Evolutionary conservation across 2,113 vertebrate species (phyloP).

Genomic region (Elachura formosa): DNA sequence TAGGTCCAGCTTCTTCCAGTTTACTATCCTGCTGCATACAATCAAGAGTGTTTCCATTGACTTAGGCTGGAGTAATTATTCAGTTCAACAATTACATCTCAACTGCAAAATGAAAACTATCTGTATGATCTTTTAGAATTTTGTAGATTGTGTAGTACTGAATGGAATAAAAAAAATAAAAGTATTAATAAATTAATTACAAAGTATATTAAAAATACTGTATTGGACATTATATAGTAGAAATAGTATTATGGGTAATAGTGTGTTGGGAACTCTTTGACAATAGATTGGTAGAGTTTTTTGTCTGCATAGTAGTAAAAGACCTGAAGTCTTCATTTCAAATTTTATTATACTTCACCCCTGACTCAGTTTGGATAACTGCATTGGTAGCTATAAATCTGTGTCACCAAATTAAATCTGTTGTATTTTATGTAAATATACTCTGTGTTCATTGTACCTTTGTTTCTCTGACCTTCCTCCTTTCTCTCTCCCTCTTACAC

Average conservation of each 20-base stretch:
- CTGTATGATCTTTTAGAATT: not conserved
- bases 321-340: not conserved
- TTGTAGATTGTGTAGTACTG: not conserved
- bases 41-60: not conserved
- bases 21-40: not conserved
- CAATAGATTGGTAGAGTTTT: not conserved
- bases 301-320: not conserved
- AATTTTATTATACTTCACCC: not conserved
- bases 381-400: not conserved
- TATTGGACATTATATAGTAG: not conserved
- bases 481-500: not conserved
- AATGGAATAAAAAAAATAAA: not conserved
- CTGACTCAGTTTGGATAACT: not conserved
- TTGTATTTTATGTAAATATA: not conserved
- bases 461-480: not conserved
- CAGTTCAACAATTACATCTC: not conserved
- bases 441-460: accelerated
- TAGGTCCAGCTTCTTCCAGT: not conserved
- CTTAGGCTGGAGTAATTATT: not conserved
- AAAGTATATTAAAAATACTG: not conserved
- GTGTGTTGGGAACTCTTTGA: not conserved
- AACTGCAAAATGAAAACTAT: not conserved
- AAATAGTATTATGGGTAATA: not conserved
- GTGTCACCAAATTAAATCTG: not conserved
- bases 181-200: not conserved